Base-by-base conservation (phyloP, 92 coral and sea anemone genomes). In the Parazoanthus swiftii region DNA sequence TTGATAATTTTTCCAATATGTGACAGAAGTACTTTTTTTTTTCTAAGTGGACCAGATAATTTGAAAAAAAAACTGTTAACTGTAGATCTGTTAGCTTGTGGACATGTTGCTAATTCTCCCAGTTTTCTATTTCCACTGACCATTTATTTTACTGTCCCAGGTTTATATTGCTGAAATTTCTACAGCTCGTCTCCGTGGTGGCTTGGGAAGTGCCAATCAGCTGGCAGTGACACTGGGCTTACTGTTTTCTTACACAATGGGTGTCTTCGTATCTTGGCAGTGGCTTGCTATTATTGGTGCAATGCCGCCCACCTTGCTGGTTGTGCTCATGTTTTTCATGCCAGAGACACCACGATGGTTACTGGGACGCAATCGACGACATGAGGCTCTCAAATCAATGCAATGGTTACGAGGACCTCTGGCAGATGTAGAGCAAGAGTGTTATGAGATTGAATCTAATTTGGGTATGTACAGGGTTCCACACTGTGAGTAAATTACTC, bases 331-430 rank as follows among this genome's bases (percentile, higher is more conserved):
- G 98, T 87, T 75, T 50, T 42, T 89, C 63, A 89, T 96, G 91
- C 98, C 98, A 77, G 98, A 96, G 80, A 95, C 98, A 44, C 98
- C 98, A 5, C 94, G 95, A 6, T 96, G 98, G 98, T 89, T 86
- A 9, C 85, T 96, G 15, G 90, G 91, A 38, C 95, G 93, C 79
- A 93, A 94, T 35, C 75, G 89, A 67, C 88, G 96, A 63, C 80
- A 84, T 58, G 96, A 95, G 46, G 99, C 98, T 20, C 33, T 95
- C 37, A 79, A 86, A 37, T 91, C 94, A 39, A 73, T 96, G 89
- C 74, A 35, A 13, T 92, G 96, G 93, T 88, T 96, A 21, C 80
- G 95, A 63, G 96, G 97, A 14, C 89, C 97, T 58, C 83, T 67
- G 13, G 95, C 86, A 14, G 93, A 92, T 67, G 77, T 91, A 6